Base-by-base conservation (phyloP, 2,797 vertebrate species). In the Lithobates pipiens region DNA sequence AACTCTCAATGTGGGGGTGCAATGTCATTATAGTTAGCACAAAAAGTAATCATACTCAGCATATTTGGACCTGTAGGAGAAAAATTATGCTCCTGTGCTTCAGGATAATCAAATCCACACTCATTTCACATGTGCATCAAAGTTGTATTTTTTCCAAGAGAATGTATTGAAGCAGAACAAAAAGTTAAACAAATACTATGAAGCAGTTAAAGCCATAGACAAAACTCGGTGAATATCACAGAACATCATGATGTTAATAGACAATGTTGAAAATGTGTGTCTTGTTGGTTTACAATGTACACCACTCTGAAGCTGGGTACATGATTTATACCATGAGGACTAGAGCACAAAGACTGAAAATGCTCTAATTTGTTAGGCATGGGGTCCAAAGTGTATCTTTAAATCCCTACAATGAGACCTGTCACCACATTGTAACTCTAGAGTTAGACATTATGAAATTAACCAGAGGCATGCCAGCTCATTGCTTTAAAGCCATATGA, bases 321-420 rank as follows among this genome's bases (percentile, higher is more conserved):
- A 25, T 91, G 93, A 92, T 93, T 93, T 93, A 92, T 90, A 93
- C 88, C 88, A 88, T 89, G 87, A 92, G 71, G 87, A 91, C 76
- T 88, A 92, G 89, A 89, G 91, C 88, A 88, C 90, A 89, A 88
- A 77, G 67, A 82, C 78, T 88, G 92, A 95, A 92, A 93, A 93
- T 93, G 93, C 94, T 94, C 91, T 91, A 93, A 91, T 93, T 94
- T 91, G 90, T 92, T 93, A 93, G 91, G 90, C 89, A 89, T 88
- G 86, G 79, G 88, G 90, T 90, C 91, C 81, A 88, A 89, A 93
- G 85, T 77, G 88, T 46, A 81, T 88, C 93, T 92, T 93, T 95
- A 94, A 94, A 94, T 94, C 92, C 86, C 92, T 92, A 89, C 92
- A 91, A 94, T 94, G 90, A 94, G 89, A 91, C 82, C 90, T 94